Evolutionary conservation across 92 coral and sea anemone species (phyloP).

Genomic region (Desmophyllum pertusum): DNA sequence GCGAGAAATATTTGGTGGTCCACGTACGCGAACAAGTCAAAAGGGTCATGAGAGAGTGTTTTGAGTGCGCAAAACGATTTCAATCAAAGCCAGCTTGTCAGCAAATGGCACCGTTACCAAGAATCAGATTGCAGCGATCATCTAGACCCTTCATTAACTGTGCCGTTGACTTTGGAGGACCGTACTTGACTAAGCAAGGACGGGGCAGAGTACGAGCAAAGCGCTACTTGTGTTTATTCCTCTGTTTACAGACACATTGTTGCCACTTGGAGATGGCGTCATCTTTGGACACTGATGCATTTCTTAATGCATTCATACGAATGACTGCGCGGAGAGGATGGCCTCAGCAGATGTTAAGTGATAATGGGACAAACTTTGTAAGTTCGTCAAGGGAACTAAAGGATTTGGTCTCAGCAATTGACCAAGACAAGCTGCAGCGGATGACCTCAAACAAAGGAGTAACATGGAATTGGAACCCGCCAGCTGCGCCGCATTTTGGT

Average conservation of each 20-base stretch:
- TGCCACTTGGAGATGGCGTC: constrained; percentile 62
- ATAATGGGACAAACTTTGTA: constrained; percentile 67
- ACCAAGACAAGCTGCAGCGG: constrained; percentile 45
- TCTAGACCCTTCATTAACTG: constrained; percentile 52
- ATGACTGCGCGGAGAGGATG: constrained; percentile 64
- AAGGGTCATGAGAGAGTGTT: constrained; percentile 3
- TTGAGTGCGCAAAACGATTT: constrained; percentile 6
- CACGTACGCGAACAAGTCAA: constrained; percentile 44
- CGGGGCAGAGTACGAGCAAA: constrained; percentile 57
- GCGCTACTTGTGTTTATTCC: constrained; percentile 58
- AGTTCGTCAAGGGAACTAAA: constrained; percentile 40
- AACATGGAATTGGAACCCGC: constrained; percentile 65
- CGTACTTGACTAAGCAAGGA: constrained; percentile 44
- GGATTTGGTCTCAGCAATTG: constrained; percentile 41
- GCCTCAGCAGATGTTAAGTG: constrained; percentile 64
- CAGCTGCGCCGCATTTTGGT: constrained; percentile 63
- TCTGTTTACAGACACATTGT: constrained; percentile 47
- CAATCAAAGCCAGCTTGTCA: constrained; percentile 30
- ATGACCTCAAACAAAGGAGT: constrained; percentile 58
- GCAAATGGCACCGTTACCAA: constrained; percentile 64
- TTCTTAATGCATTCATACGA: constrained; percentile 50
- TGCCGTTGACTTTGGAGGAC: constrained; percentile 55
- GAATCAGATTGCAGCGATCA: constrained; percentile 37
- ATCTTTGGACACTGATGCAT: constrained; percentile 49
- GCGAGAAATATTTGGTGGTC: constrained; percentile 47